phyloP scores from a whole-genome alignment of 2,888 invertebrate species.

The Monoplex corrugatus region DNA sequence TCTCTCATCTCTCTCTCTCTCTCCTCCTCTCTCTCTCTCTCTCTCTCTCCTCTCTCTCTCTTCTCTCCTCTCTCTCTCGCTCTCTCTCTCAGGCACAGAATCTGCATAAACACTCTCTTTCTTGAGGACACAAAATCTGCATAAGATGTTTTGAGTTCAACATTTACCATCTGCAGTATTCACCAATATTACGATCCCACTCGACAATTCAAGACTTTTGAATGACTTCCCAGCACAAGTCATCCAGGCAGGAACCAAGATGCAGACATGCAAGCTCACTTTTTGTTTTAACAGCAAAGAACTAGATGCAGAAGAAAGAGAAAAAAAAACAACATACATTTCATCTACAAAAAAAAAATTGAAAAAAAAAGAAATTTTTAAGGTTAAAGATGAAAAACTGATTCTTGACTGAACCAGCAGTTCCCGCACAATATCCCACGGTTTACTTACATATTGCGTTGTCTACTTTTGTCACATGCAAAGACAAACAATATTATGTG shows the following conservation, averaged over 20 bases:
- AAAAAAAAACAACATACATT: neutral
- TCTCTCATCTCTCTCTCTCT: neutral
- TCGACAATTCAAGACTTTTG: neutral
- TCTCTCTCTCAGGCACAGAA: neutral
- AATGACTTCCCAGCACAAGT: neutral
- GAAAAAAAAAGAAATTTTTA: neutral
- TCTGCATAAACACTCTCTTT: neutral
- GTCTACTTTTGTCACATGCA: conserved; percentile 31
- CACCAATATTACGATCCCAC: neutral
- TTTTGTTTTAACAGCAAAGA: neutral
- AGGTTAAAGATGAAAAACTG: neutral
- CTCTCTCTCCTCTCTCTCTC: neutral
- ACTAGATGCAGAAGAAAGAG: neutral
- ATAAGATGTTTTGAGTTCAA: too few relatives aligned
- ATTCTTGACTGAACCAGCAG: neutral
- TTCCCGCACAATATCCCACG: neutral
- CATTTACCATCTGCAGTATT: neutral
- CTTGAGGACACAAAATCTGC: neutral
- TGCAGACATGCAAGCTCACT: neutral
- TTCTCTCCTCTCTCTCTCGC: neutral
- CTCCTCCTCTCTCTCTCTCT: neutral
- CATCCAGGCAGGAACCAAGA: too few relatives aligned
- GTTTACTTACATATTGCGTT: conserved; percentile 13
- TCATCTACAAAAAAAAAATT: neutral
- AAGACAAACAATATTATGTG: neutral